A percentile compares a stretch with the other conserved stretches of the same genome.
These are phyloP conservation scores for Sebastes wilsoni DNA, from an alignment of 2,797 vertebrate genomes.

Conservation along the genomic window DNA sequence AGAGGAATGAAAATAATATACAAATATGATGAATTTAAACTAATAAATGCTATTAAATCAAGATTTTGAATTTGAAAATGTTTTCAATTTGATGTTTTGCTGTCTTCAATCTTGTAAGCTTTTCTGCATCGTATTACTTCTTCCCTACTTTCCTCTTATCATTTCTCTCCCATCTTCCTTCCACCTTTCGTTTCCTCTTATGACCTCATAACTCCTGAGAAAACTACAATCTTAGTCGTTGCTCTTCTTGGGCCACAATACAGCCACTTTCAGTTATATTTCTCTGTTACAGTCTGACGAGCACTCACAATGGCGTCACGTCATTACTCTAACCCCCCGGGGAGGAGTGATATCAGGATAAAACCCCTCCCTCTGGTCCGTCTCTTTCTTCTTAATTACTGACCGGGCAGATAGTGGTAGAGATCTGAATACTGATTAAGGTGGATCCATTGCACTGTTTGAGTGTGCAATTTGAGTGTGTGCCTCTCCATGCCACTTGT, in stretches of 20 bases:
- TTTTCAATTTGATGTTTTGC: neutral
- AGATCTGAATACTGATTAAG: constrained; percentile 42
- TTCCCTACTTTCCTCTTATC: neutral
- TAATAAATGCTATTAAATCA: neutral
- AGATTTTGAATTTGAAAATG: neutral
- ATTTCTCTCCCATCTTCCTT: neutral
- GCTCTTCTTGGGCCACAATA: neutral
- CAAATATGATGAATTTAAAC: neutral
- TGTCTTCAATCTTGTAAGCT: neutral
- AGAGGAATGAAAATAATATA: neutral
- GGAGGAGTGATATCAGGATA: constrained; percentile 11
- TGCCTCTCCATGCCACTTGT: neutral
- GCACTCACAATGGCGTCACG: neutral
- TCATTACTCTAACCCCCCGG: neutral
- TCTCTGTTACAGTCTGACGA: neutral
- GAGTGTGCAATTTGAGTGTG: neutral
- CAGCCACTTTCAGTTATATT: neutral
- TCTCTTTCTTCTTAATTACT: constrained; percentile 40
- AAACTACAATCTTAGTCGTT: neutral
- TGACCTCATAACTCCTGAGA: neutral
- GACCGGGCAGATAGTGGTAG: constrained; percentile 12
- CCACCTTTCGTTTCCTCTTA: neutral
- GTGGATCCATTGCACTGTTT: constrained; percentile 5
- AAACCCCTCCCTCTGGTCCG: neutral
- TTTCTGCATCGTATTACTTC: neutral